Evolutionary conservation across 2,797 vertebrate species (phyloP).

Genomic region (Crenichthys baileyi): DNA sequence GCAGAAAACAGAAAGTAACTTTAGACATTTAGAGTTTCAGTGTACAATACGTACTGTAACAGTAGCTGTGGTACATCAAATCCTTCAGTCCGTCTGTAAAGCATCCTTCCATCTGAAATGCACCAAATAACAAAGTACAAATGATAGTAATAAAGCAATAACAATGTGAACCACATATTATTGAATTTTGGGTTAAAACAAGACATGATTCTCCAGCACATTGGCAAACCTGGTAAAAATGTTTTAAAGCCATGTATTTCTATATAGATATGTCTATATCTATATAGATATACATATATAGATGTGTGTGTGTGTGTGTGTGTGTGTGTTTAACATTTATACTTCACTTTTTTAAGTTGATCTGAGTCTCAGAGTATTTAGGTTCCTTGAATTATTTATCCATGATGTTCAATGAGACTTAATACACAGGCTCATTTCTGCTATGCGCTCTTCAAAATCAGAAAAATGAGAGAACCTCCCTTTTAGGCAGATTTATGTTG

Average conservation of each 20-base stretch:
- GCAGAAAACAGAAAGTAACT: conserved; percentile 18
- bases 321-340: no score
- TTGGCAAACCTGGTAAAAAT: not conserved
- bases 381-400: not conserved
- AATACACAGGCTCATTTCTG: not conserved
- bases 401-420: not conserved
- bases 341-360: no score
- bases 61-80: conserved; percentile 46
- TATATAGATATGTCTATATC: not conserved
- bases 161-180: conserved; percentile 24
- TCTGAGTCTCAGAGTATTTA: not conserved
- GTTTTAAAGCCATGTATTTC: not conserved
- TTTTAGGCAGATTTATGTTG: not conserved
- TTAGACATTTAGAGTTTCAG: conserved; percentile 14
- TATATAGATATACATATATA: no score
- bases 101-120: conserved; percentile 26
- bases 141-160: conserved; percentile 60
- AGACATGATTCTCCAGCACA: not conserved
- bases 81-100: conserved; percentile 18
- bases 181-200: conserved; percentile 18
- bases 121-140: conserved; percentile 33
- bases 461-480: not conserved
- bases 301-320: no score
- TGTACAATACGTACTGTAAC: conserved; percentile 24
- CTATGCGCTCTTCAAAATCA: not conserved